Conservation (phyloP, 2,113 vertebrate genomes). For the Myrmophylax atrothorax region DNA sequence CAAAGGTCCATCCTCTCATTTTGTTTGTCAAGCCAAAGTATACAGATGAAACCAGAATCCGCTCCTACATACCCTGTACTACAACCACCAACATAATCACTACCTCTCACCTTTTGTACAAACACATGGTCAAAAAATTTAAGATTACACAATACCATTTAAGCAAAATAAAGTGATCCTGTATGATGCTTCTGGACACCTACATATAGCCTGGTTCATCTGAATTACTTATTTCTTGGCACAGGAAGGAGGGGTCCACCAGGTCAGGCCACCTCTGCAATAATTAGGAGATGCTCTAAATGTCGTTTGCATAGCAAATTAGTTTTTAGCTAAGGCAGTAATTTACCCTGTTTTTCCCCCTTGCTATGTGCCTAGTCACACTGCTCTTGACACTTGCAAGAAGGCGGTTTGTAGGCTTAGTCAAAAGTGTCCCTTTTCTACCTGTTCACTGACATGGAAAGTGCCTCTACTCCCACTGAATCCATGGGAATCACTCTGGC, state of each 20-base stretch:
- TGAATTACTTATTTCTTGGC: neutral
- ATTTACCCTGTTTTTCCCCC: neutral
- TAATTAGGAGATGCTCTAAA: neutral
- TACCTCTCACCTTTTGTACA: neutral
- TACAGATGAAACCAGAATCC: neutral
- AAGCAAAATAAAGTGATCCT: neutral
- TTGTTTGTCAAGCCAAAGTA: neutral
- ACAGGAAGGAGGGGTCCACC: neutral
- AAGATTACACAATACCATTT: neutral
- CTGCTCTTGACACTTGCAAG: neutral
- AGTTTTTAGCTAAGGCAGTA: neutral
- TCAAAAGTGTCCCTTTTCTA: neutral
- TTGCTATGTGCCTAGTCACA: neutral
- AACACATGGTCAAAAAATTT: neutral
- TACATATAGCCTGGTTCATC: neutral
- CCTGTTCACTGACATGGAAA: neutral
- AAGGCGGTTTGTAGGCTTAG: neutral
- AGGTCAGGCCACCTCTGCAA: neutral
- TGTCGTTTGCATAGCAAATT: neutral
- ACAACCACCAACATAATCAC: neutral
- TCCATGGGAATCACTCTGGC: neutral
- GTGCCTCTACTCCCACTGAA: neutral
- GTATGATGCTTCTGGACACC: neutral
- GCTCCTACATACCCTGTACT: neutral
- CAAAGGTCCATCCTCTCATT: conserved; percentile 25